phyloP scores from a whole-genome alignment of 2,888 invertebrate genomes.

The Leucophenga maculata region DNA sequence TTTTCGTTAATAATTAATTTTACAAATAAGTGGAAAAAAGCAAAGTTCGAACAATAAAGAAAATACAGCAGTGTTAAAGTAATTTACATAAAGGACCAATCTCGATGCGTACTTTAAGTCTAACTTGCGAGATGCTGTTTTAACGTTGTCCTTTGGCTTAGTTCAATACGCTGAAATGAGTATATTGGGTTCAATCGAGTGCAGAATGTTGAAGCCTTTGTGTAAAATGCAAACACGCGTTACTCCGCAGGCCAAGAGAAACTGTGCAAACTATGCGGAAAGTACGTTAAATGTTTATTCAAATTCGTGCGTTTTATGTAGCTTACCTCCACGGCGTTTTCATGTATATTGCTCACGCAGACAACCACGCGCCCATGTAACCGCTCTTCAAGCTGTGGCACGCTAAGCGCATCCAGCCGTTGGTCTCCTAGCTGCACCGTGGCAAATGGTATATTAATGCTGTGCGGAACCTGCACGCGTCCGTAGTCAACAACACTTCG shows the following conservation, averaged over 20 bases:
- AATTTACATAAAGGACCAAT: neutral
- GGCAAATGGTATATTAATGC: conserved; percentile 91
- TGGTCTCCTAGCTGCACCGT: conserved; percentile 81
- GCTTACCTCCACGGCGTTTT: conserved; percentile 82
- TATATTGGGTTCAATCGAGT: conserved; percentile 77
- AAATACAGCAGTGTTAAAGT: neutral
- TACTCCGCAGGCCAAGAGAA: conserved; percentile 84
- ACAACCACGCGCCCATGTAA: conserved; percentile 80
- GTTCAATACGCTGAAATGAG: conserved; percentile 65
- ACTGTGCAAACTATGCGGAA: conserved; percentile 83
- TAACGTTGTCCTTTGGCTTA: neutral
- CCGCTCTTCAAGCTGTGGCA: conserved; percentile 76
- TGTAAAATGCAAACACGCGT: conserved; percentile 88
- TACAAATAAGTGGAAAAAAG: neutral
- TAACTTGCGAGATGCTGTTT: neutral
- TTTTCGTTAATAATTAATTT: neutral
- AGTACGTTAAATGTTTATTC: conserved; percentile 55
- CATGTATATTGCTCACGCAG: conserved; percentile 85
- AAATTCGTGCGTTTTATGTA: conserved; percentile 21
- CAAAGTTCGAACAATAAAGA: neutral
- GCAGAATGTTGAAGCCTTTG: conserved; percentile 87
- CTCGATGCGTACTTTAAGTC: neutral
- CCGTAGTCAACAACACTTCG: conserved; percentile 76
- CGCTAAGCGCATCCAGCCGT: conserved; percentile 81
- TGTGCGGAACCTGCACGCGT: conserved; percentile 84